phyloP scores from a whole-genome alignment of 2,888 invertebrate genomes.

The Drosophila koepferae region DNA sequence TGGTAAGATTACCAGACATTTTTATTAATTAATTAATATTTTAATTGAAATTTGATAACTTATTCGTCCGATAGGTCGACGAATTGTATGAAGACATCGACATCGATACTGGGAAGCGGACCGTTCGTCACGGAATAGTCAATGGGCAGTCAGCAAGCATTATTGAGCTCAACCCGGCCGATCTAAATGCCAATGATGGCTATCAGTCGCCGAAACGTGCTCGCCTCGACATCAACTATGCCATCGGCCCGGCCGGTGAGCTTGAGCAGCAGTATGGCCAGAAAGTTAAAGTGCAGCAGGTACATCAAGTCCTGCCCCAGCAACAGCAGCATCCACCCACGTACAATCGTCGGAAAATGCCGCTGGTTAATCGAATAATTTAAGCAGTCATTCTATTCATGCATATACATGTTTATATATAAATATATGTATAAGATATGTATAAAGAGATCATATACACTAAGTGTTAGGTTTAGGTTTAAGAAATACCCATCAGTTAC shows the following conservation, averaged over 20 bases:
- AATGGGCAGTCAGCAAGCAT: slow-evolving; percentile 85
- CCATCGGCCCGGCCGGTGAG: slow-evolving; percentile 86
- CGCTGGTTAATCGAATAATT: slow-evolving; percentile 87
- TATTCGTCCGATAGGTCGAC: slow-evolving; percentile 86
- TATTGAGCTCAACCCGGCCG: slow-evolving; percentile 86
- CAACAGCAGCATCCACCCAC: slow-evolving; percentile 70
- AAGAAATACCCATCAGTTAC: slow-evolving; percentile 51
- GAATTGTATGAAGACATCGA: slow-evolving; percentile 91
- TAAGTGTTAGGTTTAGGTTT: slow-evolving; percentile 57
- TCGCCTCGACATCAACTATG: slow-evolving; percentile 84
- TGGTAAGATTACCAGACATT: slow-evolving; percentile 83
- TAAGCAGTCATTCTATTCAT: slow-evolving; percentile 52
- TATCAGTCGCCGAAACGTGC: slow-evolving; percentile 83
- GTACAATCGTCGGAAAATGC: slow-evolving; percentile 88
- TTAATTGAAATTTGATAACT: neutral
- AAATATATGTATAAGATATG: slow-evolving; percentile 6
- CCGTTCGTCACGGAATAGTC: slow-evolving; percentile 73
- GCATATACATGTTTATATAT: neutral
- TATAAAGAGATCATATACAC: slow-evolving; percentile 27
- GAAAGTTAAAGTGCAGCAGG: slow-evolving; percentile 74
- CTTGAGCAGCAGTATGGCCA: slow-evolving; percentile 80
- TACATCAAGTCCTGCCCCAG: slow-evolving; percentile 56
- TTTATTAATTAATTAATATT: neutral
- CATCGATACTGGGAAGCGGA: slow-evolving; percentile 87
- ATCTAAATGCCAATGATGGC: slow-evolving; percentile 86